Base-by-base conservation (phyloP, 2,113 vertebrate species). In the Sphaerodactylus townsendi region DNA sequence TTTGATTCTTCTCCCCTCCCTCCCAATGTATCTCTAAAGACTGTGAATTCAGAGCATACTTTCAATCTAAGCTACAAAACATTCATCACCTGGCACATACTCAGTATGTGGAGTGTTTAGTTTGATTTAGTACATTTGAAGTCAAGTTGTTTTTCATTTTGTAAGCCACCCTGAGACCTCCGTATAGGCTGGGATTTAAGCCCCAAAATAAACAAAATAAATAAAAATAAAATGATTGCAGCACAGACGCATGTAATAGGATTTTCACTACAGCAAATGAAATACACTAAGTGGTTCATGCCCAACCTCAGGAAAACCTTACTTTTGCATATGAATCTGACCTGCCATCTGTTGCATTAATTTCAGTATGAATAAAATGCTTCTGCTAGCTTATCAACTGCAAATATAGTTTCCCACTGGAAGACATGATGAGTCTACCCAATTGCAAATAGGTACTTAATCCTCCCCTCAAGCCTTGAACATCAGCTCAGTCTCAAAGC, bases 401-500 rank as follows among this genome's bases (percentile, higher is more conserved):
- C 21, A 59, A 37, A 17, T 28, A 30, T 69, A 41, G 74, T 77
- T 81, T 77, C 5, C 23, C 39, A 56, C 5, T 59, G 37, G 30
- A 39, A 41, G 59, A 65, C 39, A 28, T 46, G n/a, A 64, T 46
- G n/a, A 35, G 41, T 35, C 80, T 73, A 73, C 21, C 70, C 70
- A 74, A 35, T 71, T 39, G 33, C 33, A 70, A 66, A 75, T 50
- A 17, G 21, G 10, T 83, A 30, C 41, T 75, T 75, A 15, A 56
- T 56, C 30, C 14, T 35, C 50, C 21, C n/a, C 0, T 0, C 87
- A 79, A 59, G 83, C 80, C 85, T 70, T 78, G 66, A 33, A 30
- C 69, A 91, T 41, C 44, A 48, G 53, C 78, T 75, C 37, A 77
- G 56, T 23, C 75, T 76, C 78, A 66, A n/a, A 88, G 48, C 74